phyloP scores from a whole-genome alignment of 2,888 invertebrate genomes.

The Malacosoma neustria region DNA sequence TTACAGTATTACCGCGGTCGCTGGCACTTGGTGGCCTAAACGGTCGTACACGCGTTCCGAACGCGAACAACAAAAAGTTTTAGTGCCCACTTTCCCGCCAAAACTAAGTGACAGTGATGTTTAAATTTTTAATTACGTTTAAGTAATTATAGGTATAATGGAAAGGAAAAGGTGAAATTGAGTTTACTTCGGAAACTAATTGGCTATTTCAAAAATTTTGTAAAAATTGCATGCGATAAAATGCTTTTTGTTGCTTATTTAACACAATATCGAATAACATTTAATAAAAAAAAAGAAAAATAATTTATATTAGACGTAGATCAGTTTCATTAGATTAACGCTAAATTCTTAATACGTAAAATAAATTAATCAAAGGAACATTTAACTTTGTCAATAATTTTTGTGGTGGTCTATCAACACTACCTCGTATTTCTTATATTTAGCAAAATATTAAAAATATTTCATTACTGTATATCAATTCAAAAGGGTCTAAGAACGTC shows the following conservation, averaged over 20 bases:
- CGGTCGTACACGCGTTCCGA: constrained; percentile 16
- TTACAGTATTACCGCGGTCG: constrained; percentile 5
- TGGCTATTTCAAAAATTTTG: neutral
- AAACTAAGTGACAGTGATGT: constrained; percentile 19
- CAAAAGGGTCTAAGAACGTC: too few species aligned
- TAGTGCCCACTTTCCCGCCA: constrained; percentile 15
- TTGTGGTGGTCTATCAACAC: too few species aligned
- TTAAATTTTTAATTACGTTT: constrained; percentile 14
- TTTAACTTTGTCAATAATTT: too few species aligned
- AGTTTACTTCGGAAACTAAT: constrained; percentile 7
- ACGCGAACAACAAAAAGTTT: constrained; percentile 10
- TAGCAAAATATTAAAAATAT: too few species aligned
- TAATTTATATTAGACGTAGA: too few species aligned
- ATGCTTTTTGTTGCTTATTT: neutral
- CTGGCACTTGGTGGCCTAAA: constrained; percentile 9
- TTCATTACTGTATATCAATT: too few species aligned
- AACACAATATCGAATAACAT: too few species aligned
- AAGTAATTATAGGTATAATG: constrained; percentile 28
- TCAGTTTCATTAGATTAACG: too few species aligned
- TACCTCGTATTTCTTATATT: too few species aligned
- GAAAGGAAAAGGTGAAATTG: constrained; percentile 64
- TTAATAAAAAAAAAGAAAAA: too few species aligned
- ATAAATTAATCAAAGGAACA: too few species aligned
- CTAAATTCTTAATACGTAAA: too few species aligned
- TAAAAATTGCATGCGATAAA: neutral